phyloP scores from a whole-genome alignment of 2,797 vertebrate species.

The Falco concolor region DNA sequence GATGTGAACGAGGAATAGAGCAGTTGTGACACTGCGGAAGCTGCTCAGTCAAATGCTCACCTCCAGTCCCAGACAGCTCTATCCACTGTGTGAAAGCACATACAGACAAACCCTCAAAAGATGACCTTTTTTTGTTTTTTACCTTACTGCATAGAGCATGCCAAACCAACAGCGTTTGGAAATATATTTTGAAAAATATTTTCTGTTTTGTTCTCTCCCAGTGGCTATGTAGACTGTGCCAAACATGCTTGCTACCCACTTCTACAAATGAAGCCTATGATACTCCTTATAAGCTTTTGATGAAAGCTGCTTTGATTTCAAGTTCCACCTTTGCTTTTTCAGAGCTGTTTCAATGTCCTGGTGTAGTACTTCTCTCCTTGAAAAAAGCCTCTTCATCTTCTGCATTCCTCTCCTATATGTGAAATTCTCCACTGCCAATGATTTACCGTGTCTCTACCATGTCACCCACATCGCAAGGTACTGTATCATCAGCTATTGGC shows the following conservation, averaged over 20 bases:
- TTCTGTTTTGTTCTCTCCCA: not conserved
- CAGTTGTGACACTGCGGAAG: not conserved
- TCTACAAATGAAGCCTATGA: not conserved
- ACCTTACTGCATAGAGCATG: not conserved
- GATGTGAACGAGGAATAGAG: not conserved
- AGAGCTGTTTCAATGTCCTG: not conserved
- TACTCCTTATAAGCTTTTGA: not conserved
- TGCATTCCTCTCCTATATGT: not conserved
- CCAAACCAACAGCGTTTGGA: not conserved
- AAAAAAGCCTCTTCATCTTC: not conserved
- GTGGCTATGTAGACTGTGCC: not conserved
- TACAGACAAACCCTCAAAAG: not conserved
- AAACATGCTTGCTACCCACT: not conserved
- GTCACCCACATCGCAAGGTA: not conserved
- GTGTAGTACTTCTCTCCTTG: not conserved
- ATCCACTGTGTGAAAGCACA: not conserved
- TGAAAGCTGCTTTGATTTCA: not conserved
- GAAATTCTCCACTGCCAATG: not conserved
- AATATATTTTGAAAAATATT: conserved; percentile 35
- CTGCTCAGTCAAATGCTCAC: not conserved
- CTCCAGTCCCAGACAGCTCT: not conserved
- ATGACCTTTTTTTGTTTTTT: not conserved
- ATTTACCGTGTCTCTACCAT: not conserved
- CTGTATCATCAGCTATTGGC: not conserved
- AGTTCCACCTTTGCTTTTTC: not conserved